Evolutionary conservation across 2,113 vertebrate species (phyloP).

Genomic region (Sapayoa aenigma): DNA sequence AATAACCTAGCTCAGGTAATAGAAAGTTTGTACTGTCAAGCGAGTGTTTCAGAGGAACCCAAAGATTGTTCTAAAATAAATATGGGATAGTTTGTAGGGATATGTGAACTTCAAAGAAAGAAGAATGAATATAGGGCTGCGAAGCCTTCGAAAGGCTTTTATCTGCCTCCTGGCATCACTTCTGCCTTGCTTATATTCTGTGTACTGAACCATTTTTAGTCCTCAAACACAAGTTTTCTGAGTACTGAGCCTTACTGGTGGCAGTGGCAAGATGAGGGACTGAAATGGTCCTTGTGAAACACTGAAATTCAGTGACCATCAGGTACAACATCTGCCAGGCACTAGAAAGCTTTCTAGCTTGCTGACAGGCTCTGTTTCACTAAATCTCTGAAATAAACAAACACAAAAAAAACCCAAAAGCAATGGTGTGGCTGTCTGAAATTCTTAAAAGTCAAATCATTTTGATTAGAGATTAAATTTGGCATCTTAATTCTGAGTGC

Average conservation of each 20-base stretch:
- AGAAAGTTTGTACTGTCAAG: neutral
- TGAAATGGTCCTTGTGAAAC: neutral
- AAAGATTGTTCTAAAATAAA: neutral
- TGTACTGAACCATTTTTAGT: neutral
- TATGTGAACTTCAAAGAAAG: neutral
- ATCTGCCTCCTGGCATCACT: neutral
- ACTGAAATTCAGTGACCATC: neutral
- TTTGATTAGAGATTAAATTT: neutral
- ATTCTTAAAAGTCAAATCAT: neutral
- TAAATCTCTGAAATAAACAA: neutral
- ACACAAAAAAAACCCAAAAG: neutral
- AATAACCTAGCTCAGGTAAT: neutral
- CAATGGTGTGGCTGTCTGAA: neutral
- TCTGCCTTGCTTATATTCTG: neutral
- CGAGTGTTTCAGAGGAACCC: neutral
- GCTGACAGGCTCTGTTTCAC: neutral
- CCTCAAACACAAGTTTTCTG: neutral
- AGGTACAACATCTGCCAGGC: neutral
- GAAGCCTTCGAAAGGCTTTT: neutral
- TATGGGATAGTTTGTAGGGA: neutral
- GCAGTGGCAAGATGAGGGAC: neutral
- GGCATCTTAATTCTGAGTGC: neutral
- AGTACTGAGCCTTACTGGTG: neutral
- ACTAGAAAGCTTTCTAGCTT: neutral
- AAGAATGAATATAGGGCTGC: neutral